Evolutionary conservation across 2,888 invertebrate genomes (phyloP).

Genomic region (Vanessa cardui): DNA sequence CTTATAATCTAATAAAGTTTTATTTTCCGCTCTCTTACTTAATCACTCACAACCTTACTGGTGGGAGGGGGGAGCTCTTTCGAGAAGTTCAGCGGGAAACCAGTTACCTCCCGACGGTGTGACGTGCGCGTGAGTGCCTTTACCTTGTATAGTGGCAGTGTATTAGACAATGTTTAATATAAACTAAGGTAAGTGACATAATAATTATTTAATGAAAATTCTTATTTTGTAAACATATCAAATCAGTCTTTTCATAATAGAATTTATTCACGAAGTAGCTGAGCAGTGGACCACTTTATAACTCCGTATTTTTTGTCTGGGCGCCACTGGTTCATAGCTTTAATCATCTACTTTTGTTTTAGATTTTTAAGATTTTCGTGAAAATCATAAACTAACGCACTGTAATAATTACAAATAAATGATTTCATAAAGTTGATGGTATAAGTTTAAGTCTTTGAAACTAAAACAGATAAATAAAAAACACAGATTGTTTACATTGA

Average conservation of each 20-base stretch:
- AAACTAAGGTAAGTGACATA: slow-evolving; percentile 43
- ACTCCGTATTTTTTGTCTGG: slow-evolving; percentile 39
- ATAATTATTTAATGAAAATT: slow-evolving; percentile 11
- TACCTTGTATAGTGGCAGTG: slow-evolving; percentile 33
- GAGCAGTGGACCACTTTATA: slow-evolving; percentile 49
- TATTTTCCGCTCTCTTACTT: slow-evolving; percentile 36
- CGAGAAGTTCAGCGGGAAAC: slow-evolving; percentile 44
- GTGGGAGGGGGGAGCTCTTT: slow-evolving; percentile 43
- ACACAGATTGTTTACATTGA: too few relatives aligned
- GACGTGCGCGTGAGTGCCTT: slow-evolving; percentile 42
- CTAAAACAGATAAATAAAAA: too few relatives aligned
- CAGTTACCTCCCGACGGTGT: slow-evolving; percentile 44
- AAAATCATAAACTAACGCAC: too few relatives aligned
- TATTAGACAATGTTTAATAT: slow-evolving; percentile 43
- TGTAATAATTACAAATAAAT: too few relatives aligned
- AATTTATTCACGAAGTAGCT: slow-evolving; percentile 42
- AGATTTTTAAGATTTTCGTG: too few relatives aligned
- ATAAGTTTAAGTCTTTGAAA: too few relatives aligned
- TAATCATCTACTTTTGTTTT: slow-evolving; percentile 33
- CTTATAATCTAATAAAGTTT: slow-evolving; percentile 9
- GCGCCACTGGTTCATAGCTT: slow-evolving; percentile 45
- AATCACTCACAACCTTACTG: slow-evolving; percentile 26
- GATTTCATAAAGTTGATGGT: too few relatives aligned
- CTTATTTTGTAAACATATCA: slow-evolving; percentile 3
- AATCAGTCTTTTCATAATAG: not conserved